A percentile compares a stretch with the other conserved stretches of the same genome.
Evolutionary conservation across 1,140 invertebrate genomes (phyloP).

Genomic region (Matsumurasca onukii): DNA sequence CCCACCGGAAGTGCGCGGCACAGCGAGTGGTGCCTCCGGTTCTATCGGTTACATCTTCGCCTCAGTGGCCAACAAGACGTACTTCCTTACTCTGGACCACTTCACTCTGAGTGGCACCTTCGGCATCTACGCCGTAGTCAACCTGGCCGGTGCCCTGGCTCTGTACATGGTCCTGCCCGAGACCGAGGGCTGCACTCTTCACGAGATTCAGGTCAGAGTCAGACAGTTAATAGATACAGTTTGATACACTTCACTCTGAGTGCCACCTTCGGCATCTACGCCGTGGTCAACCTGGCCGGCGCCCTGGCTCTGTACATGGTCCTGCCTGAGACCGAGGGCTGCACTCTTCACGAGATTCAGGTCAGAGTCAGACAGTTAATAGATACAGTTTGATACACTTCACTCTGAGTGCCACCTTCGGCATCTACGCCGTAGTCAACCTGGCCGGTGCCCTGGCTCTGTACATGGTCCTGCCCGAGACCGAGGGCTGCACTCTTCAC

Average conservation of each 20-base stretch:
- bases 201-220: slow-evolving; percentile 58
- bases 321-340: slow-evolving; percentile 82
- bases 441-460: slow-evolving; percentile 53
- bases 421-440: slow-evolving; percentile 61
- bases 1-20: slow-evolving; percentile 62
- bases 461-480: slow-evolving; percentile 69
- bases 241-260: slow-evolving; percentile 58
- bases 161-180: slow-evolving; percentile 67
- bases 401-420: slow-evolving; percentile 66
- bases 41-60: slow-evolving; percentile 69
- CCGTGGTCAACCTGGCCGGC: slow-evolving; percentile 54
- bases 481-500: slow-evolving; percentile 75
- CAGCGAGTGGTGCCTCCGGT: slow-evolving; percentile 66
- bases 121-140: slow-evolving; percentile 61
- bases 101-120: slow-evolving; percentile 68
- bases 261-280: slow-evolving; percentile 70
- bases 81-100: slow-evolving; percentile 59
- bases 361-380: slow-evolving; percentile 40
- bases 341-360: slow-evolving; percentile 68
- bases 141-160: slow-evolving; percentile 52
- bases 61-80: slow-evolving; percentile 70
- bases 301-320: slow-evolving; percentile 54
- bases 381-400: slow-evolving; percentile 50
- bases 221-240: slow-evolving; percentile 43
- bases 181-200: slow-evolving; percentile 78